Evolutionary conservation across 2,888 invertebrate species (phyloP), one percentile per base, ranked within the genome.

Genomic region (Sesia apiformis): DNA sequence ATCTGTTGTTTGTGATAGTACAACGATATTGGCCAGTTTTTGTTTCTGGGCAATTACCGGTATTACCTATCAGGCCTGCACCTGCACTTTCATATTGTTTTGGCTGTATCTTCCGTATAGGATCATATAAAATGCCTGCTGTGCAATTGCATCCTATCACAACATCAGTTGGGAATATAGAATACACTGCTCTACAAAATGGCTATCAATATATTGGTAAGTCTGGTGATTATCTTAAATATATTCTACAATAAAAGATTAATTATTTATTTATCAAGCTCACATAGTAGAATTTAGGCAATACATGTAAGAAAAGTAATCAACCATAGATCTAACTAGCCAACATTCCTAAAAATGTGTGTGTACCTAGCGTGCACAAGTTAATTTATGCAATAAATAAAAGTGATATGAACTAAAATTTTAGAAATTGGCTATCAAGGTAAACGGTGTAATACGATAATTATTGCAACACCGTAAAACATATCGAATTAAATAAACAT

Each of bases 81-180:
- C 56, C 57, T 58, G 53, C 8, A 46, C 46, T 46, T 46, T 46
- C 46, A 46, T 46, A 46, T 46, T 46, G 46, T 46, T 46, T 46
- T 46, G 46, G 23, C 23, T 23, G 50, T 50, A 50, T 8, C 77
- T 88, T 86, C 87, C 88, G 87, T 69, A 63, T 77, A 67, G 66
- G 61, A 70, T 60, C 63, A 69, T 88, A 88, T 87, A 88, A 79
- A 88, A 81, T 63, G 70, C 58, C 60, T 56, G 59, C 57, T 60
- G 53, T 57, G 56, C 60, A 51, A 40, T 52, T 49, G 52, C 55
- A 54, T 55, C 42, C 39, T 64, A 78, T 73, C 78, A 83, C 58
- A 78, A 56, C 66, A 65, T 61, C 65, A 59, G 59, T 64, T 62
- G 67, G 58, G 52, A 64, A 62, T 66, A 63, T 60, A 59, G 58